A percentile compares a stretch with the other conserved stretches of the same genome.
Conservation (phyloP, 2,113 vertebrate genomes). For the Strix aluco region DNA sequence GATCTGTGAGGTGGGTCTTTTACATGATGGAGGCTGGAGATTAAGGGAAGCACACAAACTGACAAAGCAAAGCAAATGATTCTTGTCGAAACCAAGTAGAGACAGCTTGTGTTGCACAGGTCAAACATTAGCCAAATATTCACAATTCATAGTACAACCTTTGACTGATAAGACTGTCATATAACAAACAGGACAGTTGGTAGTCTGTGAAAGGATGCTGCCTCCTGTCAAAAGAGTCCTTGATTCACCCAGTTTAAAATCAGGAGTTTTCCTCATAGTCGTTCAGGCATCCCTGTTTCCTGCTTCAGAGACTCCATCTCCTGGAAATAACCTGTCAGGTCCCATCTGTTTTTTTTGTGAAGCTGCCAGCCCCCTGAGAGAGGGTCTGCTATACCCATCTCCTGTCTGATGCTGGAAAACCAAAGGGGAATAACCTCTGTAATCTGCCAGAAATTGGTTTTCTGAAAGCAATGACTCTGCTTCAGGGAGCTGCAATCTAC, state of each 20-base stretch:
- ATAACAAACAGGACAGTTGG: slow-evolving; percentile 28
- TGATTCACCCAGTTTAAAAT: slow-evolving; percentile 33
- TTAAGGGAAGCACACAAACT: background rate
- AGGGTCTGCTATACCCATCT: slow-evolving; percentile 63
- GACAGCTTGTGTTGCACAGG: background rate
- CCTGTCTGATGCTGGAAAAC: slow-evolving; percentile 69
- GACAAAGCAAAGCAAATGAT: background rate
- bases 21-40: background rate
- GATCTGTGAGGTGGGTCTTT: background rate
- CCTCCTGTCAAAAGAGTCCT: slow-evolving; percentile 44
- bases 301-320: slow-evolving; percentile 69
- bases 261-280: slow-evolving; percentile 38
- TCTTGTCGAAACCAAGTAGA: background rate
- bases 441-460: slow-evolving; percentile 80
- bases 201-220: slow-evolving; percentile 27
- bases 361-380: slow-evolving; percentile 67
- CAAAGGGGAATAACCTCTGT: slow-evolving; percentile 76
- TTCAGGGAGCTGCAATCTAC: slow-evolving; percentile 71
- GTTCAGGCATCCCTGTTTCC: slow-evolving; percentile 59
- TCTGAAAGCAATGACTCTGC: slow-evolving; percentile 72
- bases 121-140: slow-evolving; percentile 15
- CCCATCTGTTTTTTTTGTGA: slow-evolving; percentile 75
- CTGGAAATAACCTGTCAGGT: slow-evolving; percentile 78
- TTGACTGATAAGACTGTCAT: slow-evolving; percentile 21
- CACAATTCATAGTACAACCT: background rate